Percentiles rank a stretch among this genome's conserved stretches.
Evolutionary conservation across 2,888 invertebrate genomes (phyloP).

Genomic region (Antheraea assamensis): DNA sequence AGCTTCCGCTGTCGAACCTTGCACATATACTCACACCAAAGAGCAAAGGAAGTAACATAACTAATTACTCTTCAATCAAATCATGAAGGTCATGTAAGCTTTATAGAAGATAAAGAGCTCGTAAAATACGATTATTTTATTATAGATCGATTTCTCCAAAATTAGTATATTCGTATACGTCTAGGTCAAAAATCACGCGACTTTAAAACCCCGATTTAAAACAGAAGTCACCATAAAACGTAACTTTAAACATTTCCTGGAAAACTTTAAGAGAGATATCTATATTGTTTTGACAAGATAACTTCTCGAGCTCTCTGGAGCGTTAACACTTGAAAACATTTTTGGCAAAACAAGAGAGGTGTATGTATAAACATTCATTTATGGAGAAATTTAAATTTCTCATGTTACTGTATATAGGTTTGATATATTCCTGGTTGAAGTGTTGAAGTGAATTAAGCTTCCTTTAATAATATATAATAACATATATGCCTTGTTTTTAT

Average conservation of each 20-base stretch:
- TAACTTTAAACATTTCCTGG: constrained; percentile 23
- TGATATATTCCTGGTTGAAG: neutral
- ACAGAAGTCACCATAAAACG: constrained; percentile 21
- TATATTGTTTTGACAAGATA: constrained; percentile 26
- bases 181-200: no score
- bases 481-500: neutral
- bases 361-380: constrained; percentile 33
- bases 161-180: no score
- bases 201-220: neutral
- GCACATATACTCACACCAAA: no score
- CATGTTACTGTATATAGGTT: neutral
- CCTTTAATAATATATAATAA: neutral
- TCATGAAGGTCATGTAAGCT: no score
- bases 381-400: neutral
- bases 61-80: no score
- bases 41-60: no score
- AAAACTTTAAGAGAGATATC: constrained; percentile 26
- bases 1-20: no score
- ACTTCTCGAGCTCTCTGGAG: constrained; percentile 20
- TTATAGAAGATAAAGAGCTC: no score
- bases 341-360: constrained; percentile 49
- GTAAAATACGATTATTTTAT: no score
- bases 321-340: constrained; percentile 31
- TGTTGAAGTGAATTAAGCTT: neutral
- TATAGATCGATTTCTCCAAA: no score